These are phyloP conservation scores for Bruchidius siliquastri DNA, from an alignment of 2,888 invertebrate species.

Conservation along the genomic window DNA sequence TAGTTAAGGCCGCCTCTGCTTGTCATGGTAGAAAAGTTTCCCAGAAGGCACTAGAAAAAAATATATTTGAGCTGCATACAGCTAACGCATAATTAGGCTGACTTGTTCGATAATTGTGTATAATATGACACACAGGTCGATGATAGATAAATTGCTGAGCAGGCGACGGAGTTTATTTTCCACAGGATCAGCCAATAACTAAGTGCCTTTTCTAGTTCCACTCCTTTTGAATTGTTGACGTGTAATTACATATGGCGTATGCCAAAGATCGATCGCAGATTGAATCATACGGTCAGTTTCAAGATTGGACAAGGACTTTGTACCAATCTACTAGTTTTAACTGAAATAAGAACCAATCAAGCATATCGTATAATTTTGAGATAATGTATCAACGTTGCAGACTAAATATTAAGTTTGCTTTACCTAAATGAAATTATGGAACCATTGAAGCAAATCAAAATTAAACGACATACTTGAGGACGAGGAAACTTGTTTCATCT, in stretches of 20 bases:
- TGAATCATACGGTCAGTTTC: not conserved
- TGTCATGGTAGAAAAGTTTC: not conserved
- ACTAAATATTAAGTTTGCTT: not conserved
- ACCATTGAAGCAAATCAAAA: not conserved
- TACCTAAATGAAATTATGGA: not conserved
- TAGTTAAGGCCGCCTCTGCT: too few species aligned
- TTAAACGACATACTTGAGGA: too few species aligned
- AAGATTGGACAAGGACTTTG: not conserved
- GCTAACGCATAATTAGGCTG: not conserved
- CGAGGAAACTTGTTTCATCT: too few species aligned
- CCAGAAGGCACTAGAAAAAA: not conserved
- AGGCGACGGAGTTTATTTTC: not conserved
- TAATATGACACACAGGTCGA: not conserved
- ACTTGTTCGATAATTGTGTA: not conserved
- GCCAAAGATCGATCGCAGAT: not conserved
- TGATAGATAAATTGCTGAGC: not conserved
- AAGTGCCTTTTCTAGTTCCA: not conserved
- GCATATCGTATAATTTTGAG: not conserved
- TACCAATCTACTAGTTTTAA: not conserved
- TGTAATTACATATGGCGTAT: not conserved
- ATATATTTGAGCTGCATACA: not conserved
- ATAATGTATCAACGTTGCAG: not conserved
- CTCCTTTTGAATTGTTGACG: not conserved
- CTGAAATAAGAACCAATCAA: not conserved
- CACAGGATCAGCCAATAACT: not conserved